These are phyloP conservation scores for Atherinosoma microstoma DNA, from an alignment of 2,797 vertebrate genomes.

Conservation along the genomic window DNA sequence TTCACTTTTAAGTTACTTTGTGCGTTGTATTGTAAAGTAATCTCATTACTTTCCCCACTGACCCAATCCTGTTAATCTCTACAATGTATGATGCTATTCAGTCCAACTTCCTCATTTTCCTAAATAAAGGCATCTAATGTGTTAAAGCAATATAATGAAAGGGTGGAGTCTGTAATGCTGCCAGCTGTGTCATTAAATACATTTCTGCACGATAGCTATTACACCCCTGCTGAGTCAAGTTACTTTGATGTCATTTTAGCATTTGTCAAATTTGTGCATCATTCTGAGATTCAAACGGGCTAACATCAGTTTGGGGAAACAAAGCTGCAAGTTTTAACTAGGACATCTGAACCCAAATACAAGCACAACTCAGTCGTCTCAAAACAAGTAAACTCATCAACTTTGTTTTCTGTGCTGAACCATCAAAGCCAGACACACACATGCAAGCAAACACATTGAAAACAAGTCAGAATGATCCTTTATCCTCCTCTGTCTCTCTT, in stretches of 20 bases:
- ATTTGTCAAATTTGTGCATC: constrained; percentile 49
- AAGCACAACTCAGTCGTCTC: constrained; percentile 45
- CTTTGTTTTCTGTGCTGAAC: constrained; percentile 50
- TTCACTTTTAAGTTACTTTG: neutral
- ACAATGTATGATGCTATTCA: neutral
- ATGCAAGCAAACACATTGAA: constrained; percentile 1
- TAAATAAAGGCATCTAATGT: neutral
- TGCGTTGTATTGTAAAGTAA: neutral
- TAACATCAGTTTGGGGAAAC: constrained; percentile 58
- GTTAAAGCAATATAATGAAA: neutral
- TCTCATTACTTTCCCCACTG: neutral
- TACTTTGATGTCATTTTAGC: constrained; percentile 48
- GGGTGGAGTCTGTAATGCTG: neutral
- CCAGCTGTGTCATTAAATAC: neutral
- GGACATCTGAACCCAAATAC: constrained; percentile 58
- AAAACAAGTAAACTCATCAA: constrained; percentile 46
- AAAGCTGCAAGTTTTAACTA: constrained; percentile 65
- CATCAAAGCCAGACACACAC: constrained; percentile 45
- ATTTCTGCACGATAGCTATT: constrained; percentile 15
- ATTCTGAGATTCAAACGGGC: constrained; percentile 33
- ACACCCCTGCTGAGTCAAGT: constrained; percentile 34
- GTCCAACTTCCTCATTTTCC: neutral
- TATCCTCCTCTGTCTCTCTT: too few relatives aligned
- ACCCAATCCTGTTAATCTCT: neutral
- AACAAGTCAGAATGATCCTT: neutral